Evolutionary conservation across 2,113 vertebrate genomes (phyloP).

Genomic region (Anthoscopus minutus): DNA sequence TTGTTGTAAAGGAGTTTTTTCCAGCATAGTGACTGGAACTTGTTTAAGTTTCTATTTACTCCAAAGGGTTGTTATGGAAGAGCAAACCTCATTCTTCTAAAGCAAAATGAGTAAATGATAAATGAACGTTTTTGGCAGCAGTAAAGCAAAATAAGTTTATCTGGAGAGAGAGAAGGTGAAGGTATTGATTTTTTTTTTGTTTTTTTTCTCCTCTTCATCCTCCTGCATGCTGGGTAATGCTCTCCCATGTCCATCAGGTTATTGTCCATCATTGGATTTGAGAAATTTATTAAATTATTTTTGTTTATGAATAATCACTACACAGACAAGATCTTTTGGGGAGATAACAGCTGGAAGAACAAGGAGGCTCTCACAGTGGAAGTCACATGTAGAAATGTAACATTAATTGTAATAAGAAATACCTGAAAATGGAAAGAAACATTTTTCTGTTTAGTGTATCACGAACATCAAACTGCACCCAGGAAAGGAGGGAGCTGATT

Average conservation of each 20-base stretch:
- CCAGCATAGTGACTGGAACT: neutral
- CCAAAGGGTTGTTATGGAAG: neutral
- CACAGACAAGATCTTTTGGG: neutral
- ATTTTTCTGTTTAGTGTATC: neutral
- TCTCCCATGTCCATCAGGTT: neutral
- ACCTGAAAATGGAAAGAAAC: neutral
- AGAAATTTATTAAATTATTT: neutral
- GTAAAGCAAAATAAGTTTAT: neutral
- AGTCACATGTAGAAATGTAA: neutral
- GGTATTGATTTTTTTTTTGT: neutral
- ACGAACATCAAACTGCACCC: neutral
- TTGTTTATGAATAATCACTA: neutral
- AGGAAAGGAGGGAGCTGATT: neutral
- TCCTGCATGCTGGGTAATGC: neutral
- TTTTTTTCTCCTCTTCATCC: neutral
- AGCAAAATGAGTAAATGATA: neutral
- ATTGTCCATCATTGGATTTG: neutral
- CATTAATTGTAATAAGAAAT: neutral
- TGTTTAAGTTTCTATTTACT: neutral
- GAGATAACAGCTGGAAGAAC: neutral
- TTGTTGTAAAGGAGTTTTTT: neutral
- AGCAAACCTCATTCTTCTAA: neutral
- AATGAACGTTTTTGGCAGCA: neutral
- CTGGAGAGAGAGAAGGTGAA: neutral
- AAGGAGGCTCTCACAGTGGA: neutral